Conservation (phyloP, 2,113 vertebrate species). For the Triplophysa dalaica region DNA sequence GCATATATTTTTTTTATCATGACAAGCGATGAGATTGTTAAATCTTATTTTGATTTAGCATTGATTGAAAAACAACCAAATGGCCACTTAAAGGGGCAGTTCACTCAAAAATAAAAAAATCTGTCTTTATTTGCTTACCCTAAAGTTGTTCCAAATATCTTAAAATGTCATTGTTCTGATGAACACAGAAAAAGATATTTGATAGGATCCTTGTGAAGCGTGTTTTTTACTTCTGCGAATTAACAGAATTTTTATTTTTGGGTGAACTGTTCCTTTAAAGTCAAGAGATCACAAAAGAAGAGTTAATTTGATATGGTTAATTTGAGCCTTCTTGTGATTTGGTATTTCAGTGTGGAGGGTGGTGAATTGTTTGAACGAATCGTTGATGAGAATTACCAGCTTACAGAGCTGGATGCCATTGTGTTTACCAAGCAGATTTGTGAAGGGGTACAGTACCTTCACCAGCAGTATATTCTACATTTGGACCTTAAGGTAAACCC, state of each 20-base stretch:
- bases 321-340: conserved; percentile 3
- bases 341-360: conserved; percentile 79
- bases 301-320: not conserved
- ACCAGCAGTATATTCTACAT: conserved; percentile 89
- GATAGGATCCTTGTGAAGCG: too few relatives aligned
- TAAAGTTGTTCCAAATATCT: too few relatives aligned
- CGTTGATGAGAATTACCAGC: conserved; percentile 80
- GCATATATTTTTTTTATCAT: too few relatives aligned
- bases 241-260: too few relatives aligned
- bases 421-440: conserved; percentile 87
- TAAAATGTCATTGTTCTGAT: too few relatives aligned
- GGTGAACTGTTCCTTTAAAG: too few relatives aligned
- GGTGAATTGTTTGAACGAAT: conserved; percentile 89
- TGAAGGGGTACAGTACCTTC: conserved; percentile 84
- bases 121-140: too few relatives aligned
- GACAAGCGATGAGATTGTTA: not conserved
- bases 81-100: too few relatives aligned
- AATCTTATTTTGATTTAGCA: not conserved
- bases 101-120: too few relatives aligned
- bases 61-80: not conserved
- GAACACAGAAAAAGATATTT: too few relatives aligned
- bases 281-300: too few relatives aligned
- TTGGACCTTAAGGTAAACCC: conserved; percentile 84
- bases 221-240: too few relatives aligned
- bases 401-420: conserved; percentile 84